These are phyloP conservation scores for Tenthredo scrophulariae DNA, from an alignment of 2,888 invertebrate genomes.

Conservation along the genomic window DNA sequence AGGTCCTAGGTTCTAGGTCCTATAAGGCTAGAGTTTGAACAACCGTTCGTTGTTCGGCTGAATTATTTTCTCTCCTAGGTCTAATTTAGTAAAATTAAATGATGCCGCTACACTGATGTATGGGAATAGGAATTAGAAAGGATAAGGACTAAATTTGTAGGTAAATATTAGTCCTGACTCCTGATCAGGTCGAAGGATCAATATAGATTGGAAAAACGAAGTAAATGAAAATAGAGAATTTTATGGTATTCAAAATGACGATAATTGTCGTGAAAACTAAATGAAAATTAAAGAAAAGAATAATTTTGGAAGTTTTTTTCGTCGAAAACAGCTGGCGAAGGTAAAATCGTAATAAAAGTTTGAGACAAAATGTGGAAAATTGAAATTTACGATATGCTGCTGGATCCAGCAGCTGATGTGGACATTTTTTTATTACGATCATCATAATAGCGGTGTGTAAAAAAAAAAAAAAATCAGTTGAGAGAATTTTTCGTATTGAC, in stretches of 20 bases:
- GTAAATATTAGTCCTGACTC: too few species aligned
- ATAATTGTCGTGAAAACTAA: neutral
- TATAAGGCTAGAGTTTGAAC: neutral
- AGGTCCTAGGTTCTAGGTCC: constrained; percentile 41
- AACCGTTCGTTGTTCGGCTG: neutral
- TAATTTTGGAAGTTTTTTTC: neutral
- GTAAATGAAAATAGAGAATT: neutral
- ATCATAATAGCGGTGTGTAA: too few species aligned
- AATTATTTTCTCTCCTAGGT: constrained; percentile 60
- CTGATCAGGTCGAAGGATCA: too few species aligned
- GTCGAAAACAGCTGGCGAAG: neutral
- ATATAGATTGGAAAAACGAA: neutral
- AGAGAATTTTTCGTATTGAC: too few species aligned
- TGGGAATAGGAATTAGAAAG: neutral
- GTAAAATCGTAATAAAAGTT: neutral
- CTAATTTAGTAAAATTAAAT: constrained; percentile 55
- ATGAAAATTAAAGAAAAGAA: neutral
- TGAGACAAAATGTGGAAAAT: neutral
- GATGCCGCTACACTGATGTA: neutral
- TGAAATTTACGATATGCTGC: too few species aligned
- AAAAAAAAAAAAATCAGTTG: too few species aligned
- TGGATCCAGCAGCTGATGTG: too few species aligned
- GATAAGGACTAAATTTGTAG: too few species aligned
- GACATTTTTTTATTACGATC: too few species aligned
- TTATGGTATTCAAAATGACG: neutral